Percentiles rank a stretch among this genome's conserved stretches.
Conservation (phyloP, 2,113 vertebrate genomes). For the Aptenodytes forsteri region DNA sequence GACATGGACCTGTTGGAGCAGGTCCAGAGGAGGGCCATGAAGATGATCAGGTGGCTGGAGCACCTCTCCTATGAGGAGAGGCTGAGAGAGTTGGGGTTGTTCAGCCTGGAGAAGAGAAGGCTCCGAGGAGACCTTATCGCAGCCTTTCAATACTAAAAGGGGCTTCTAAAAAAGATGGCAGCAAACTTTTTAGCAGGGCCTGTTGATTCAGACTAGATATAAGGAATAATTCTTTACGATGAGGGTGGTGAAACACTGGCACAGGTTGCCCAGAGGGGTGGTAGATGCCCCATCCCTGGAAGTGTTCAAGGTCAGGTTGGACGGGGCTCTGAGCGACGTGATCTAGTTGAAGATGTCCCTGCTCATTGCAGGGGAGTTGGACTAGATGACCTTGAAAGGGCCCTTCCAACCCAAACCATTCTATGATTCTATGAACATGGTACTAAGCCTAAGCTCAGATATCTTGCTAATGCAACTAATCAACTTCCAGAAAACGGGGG, state of each 20-base stretch:
- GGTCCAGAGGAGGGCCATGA: not conserved
- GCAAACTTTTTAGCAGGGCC: too few relatives aligned
- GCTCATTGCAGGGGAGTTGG: accelerated
- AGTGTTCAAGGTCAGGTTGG: not conserved
- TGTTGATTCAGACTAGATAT: accelerated
- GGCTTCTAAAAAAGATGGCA: not conserved
- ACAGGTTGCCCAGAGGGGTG: not conserved
- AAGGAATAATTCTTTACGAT: not conserved
- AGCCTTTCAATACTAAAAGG: not conserved
- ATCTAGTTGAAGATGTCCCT: not conserved
- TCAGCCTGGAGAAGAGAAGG: not conserved
- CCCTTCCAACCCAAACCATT: not conserved
- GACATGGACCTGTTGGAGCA: accelerated
- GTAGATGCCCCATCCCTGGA: not conserved
- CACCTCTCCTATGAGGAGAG: too few relatives aligned
- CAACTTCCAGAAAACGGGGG: not conserved
- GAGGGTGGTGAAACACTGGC: not conserved
- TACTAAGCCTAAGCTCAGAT: not conserved
- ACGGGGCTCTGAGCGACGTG: accelerated
- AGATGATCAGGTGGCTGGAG: not conserved
- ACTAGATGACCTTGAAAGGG: not conserved
- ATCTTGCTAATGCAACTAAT: not conserved
- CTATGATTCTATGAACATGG: not conserved
- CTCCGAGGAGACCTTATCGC: accelerated
- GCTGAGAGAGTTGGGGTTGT: not conserved